Evolutionary conservation across 2,797 vertebrate species (phyloP).

Genomic region (Tangara arthus): DNA sequence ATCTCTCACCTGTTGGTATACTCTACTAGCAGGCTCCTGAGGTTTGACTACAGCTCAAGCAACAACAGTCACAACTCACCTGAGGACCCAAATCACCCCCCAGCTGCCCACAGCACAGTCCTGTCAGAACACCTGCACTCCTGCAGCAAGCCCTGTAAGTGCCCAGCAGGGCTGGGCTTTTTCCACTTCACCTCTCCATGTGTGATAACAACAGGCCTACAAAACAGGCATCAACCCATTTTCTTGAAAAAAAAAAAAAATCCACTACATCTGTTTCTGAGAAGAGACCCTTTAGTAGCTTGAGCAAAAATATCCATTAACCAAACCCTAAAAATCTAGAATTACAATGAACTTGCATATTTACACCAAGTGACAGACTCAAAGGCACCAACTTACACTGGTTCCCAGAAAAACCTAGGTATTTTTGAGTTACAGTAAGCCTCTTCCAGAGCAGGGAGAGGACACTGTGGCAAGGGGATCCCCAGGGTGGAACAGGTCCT

Average conservation of each 20-base stretch:
- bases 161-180: not conserved
- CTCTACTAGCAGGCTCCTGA: not conserved
- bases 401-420: not conserved
- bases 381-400: not conserved
- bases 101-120: rapidly evolving
- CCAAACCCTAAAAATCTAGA: not conserved
- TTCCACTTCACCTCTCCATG: not conserved
- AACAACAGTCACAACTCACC: not conserved
- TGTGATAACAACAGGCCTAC: not conserved
- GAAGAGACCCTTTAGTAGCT: not conserved
- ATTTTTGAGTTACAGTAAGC: not conserved
- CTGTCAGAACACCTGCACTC: not conserved
- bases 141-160: rapidly evolving
- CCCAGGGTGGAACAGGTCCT: rapidly evolving
- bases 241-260: not conserved
- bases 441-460: not conserved
- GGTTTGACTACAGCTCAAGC: not conserved
- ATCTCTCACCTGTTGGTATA: not conserved
- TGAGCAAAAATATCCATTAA: not conserved
- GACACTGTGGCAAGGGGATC: not conserved
- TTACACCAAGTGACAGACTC: not conserved
- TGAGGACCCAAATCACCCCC: not conserved
- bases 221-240: not conserved
- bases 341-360: not conserved
- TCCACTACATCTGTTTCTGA: not conserved